Evolutionary conservation across 23 tunicate genomes (phyloP).

Genomic region (Ascidia mentula): DNA sequence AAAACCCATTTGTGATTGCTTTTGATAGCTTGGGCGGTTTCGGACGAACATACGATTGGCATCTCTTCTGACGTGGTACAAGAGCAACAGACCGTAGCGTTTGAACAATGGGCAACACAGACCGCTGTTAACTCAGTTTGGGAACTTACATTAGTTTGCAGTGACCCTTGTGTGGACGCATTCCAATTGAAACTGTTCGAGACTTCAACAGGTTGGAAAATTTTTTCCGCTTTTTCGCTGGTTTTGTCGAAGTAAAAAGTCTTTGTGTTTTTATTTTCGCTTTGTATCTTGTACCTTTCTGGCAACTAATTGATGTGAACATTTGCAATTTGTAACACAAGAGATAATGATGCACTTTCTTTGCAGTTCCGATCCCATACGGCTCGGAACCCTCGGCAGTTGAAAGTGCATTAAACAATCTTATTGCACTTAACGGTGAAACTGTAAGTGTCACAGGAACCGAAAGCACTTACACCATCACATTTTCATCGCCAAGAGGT

Average conservation of each 20-base stretch:
- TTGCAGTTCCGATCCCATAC: constrained; percentile 6
- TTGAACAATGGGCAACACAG: constrained; percentile 24
- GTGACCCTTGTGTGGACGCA: constrained; percentile 9
- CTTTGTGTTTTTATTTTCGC: neutral
- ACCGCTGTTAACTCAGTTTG: constrained; percentile 16
- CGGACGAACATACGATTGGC: constrained; percentile 21
- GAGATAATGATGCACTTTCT: neutral
- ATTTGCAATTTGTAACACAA: neutral
- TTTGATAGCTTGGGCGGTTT: constrained; percentile 17
- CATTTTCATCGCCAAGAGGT: constrained; percentile 12
- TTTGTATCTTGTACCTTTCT: neutral
- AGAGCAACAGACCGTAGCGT: constrained; percentile 29
- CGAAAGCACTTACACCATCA: neutral
- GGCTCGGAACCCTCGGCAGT: neutral
- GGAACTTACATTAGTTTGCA: neutral
- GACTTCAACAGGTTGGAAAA: constrained; percentile 20
- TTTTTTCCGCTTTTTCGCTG: neutral
- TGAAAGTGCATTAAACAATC: neutral
- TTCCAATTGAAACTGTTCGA: constrained; percentile 4
- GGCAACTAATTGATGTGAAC: neutral
- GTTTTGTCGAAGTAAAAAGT: neutral
- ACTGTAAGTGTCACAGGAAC: constrained; percentile 14
- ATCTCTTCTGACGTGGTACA: constrained; percentile 10
- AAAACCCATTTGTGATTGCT: neutral
- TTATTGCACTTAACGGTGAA: constrained; percentile 10